Percentiles rank a stretch among this genome's conserved stretches.
Conservation (phyloP, 2,888 invertebrate genomes). For the Diarsia brunnea region DNA sequence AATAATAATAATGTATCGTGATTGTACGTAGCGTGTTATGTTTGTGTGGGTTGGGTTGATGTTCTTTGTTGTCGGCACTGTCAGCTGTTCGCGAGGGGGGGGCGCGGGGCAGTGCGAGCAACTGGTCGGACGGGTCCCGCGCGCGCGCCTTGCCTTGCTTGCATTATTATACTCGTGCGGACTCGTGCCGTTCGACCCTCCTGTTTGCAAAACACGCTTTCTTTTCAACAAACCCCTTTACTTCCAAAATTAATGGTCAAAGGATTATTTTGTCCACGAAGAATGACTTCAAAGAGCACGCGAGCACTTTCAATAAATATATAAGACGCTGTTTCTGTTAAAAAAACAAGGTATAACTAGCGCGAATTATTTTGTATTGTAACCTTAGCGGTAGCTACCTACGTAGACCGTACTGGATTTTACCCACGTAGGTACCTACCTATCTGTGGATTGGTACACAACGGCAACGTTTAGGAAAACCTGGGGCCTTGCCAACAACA, state of each 20-base stretch:
- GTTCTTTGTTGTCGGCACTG: constrained; percentile 86
- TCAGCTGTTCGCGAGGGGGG: constrained; percentile 84
- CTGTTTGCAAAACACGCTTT: constrained; percentile 44
- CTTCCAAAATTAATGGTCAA: constrained; percentile 21
- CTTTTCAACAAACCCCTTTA: constrained; percentile 37
- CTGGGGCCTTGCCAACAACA: constrained; percentile 69
- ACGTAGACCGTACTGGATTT: constrained; percentile 34
- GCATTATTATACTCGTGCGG: constrained; percentile 47
- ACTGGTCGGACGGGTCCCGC: constrained; percentile 77
- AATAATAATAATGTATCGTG: constrained; percentile 65
- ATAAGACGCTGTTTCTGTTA: constrained; percentile 36
- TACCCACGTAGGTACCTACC: constrained; percentile 16
- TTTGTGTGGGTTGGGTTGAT: constrained; percentile 72
- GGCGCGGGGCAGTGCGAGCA: constrained; percentile 69
- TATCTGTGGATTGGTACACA: constrained; percentile 46
- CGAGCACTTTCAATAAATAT: constrained; percentile 47
- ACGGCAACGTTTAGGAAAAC: constrained; percentile 53
- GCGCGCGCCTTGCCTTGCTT: constrained; percentile 72
- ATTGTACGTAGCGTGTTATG: constrained; percentile 68
- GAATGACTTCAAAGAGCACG: constrained; percentile 49
- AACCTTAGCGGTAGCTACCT: constrained; percentile 35
- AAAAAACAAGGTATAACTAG: constrained; percentile 44
- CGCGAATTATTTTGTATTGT: constrained; percentile 47
- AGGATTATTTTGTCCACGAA: constrained; percentile 22
- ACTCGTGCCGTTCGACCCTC: constrained; percentile 40